Conservation (phyloP, 2,888 invertebrate species). For the Orthonevra nobilis region DNA sequence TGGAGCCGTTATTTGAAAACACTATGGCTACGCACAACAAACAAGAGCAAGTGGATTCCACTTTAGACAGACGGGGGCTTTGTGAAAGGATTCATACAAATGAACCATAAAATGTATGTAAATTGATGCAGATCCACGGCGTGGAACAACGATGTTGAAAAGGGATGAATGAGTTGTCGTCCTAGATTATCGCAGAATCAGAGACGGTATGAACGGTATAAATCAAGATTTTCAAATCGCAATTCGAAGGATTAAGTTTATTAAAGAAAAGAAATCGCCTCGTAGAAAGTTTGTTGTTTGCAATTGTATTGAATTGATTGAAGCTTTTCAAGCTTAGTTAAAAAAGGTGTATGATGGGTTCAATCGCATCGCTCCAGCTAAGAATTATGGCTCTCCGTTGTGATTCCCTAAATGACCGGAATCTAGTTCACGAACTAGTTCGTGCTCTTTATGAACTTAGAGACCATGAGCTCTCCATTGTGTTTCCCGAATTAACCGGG, state of each 20-base stretch:
- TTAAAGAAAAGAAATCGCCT: too few species aligned
- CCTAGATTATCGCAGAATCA: slow-evolving; percentile 57
- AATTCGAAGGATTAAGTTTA: slow-evolving; percentile 62
- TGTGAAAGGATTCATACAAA: slow-evolving; percentile 70
- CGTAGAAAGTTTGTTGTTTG: too few species aligned
- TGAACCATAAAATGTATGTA: slow-evolving; percentile 68
- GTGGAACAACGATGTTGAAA: slow-evolving; percentile 26
- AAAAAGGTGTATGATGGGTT: too few species aligned
- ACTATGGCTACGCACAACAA: slow-evolving; percentile 41
- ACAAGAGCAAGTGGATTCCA: slow-evolving; percentile 59
- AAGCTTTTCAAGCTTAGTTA: too few species aligned
- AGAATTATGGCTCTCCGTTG: too few species aligned
- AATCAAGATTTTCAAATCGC: slow-evolving; percentile 47
- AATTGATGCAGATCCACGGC: slow-evolving; percentile 67
- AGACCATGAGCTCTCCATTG: too few species aligned
- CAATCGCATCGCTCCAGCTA: too few species aligned
- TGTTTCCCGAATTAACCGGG: too few species aligned
- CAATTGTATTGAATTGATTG: too few species aligned
- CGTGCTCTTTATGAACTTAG: too few species aligned
- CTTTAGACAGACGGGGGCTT: slow-evolving; percentile 68
- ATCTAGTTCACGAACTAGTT: too few species aligned
- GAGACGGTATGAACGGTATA: slow-evolving; percentile 1
- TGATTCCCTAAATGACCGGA: too few species aligned
- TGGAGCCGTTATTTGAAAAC: slow-evolving; percentile 33
- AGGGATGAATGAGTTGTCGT: slow-evolving; percentile 50